phyloP scores from a whole-genome alignment of 1,140 invertebrate species.

The Listronotus bonariensis region DNA sequence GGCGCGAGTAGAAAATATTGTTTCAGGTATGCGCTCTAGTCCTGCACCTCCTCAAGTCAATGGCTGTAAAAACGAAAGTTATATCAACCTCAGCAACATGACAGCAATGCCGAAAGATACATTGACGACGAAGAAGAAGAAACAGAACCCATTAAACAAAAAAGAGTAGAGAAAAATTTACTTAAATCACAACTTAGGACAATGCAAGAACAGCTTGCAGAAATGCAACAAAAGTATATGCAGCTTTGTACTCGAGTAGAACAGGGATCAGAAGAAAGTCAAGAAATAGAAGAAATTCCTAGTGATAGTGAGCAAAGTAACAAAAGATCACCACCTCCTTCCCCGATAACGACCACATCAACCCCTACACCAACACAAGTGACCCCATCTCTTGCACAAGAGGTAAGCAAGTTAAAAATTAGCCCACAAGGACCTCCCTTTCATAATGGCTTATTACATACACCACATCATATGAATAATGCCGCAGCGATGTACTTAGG shows the following conservation, averaged over 20 bases:
- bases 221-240: conserved; percentile 89
- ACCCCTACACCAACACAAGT: conserved; percentile 61
- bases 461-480: conserved; percentile 64
- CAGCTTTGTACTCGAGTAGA: conserved; percentile 85
- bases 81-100: conserved; percentile 95
- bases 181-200: conserved; percentile 82
- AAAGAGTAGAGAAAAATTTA: conserved; percentile 81
- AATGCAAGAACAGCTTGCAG: conserved; percentile 86
- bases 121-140: conserved; percentile 77
- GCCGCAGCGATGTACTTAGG: conserved; percentile 77
- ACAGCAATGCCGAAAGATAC: conserved; percentile 73
- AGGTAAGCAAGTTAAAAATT: conserved; percentile 74
- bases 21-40: conserved; percentile 87
- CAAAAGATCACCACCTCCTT: conserved; percentile 62
- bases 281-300: conserved; percentile 73
- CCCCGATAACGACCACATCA: conserved; percentile 61
- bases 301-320: conserved; percentile 69
- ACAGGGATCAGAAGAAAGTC: conserved; percentile 69
- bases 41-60: conserved; percentile 76
- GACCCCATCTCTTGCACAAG: conserved; percentile 67
- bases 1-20: conserved; percentile 92
- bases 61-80: conserved; percentile 95
- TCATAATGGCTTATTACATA: conserved; percentile 59
- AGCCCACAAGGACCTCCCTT: conserved; percentile 59
- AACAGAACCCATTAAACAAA: conserved; percentile 77